These are phyloP conservation scores for Drosophila eohydei DNA, from an alignment of 2,888 invertebrate genomes.

Conservation along the genomic window DNA sequence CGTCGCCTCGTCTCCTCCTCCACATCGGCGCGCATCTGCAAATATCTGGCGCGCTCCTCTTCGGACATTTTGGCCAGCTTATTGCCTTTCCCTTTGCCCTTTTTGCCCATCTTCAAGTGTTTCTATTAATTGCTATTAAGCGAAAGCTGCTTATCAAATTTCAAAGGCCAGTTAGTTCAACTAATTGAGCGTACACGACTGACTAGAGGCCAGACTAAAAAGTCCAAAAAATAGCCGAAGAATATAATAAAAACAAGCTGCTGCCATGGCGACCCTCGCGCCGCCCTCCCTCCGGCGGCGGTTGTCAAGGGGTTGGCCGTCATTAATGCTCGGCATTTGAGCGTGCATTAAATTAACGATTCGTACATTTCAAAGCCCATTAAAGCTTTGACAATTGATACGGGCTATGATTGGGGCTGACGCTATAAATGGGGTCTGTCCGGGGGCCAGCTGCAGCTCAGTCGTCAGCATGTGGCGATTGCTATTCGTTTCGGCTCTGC, in stretches of 20 bases:
- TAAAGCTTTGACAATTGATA: conserved; percentile 48
- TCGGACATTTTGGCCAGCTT: conserved; percentile 94
- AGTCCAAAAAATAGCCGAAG: neutral
- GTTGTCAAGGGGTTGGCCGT: conserved; percentile 52
- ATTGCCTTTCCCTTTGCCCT: conserved; percentile 89
- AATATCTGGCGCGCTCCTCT: conserved; percentile 91
- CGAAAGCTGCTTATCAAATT: conserved; percentile 61
- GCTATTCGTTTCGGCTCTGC: conserved; percentile 21
- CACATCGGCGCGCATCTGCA: conserved; percentile 92
- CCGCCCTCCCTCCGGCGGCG: neutral
- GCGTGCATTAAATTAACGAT: conserved; percentile 56
- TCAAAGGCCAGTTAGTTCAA: conserved; percentile 44
- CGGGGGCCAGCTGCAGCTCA: neutral
- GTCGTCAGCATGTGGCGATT: conserved; percentile 40
- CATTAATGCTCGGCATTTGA: conserved; percentile 30
- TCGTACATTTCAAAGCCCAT: conserved; percentile 50
- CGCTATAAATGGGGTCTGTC: conserved; percentile 45
- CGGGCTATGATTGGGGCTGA: conserved; percentile 11
- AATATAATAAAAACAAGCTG: conserved; percentile 18
- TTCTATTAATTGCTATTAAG: conserved; percentile 21
- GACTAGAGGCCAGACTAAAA: conserved; percentile 5
- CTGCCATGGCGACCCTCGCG: conserved; percentile 53
- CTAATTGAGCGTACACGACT: conserved; percentile 53
- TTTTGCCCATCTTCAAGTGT: conserved; percentile 86
- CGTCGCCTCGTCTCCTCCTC: conserved; percentile 92